Evolutionary conservation across 1,140 invertebrate species (phyloP), one percentile per base, ranked within the genome.

Genomic region (Neomicropteryx cornuta): DNA sequence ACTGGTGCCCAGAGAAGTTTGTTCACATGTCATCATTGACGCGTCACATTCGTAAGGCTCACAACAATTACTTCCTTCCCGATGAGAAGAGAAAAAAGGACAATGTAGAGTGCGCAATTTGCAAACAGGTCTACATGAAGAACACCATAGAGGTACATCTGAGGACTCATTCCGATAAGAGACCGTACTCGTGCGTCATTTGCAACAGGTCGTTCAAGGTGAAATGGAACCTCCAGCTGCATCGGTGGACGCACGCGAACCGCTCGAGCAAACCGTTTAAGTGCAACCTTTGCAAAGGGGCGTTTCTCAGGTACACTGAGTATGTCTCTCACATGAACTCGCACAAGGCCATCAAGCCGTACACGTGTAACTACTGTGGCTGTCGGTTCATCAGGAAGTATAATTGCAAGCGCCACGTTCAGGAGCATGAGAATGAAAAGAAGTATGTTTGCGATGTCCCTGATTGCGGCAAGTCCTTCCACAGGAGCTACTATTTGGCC

Each of bases 311-410:
- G 3, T 77, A 85, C 49, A 71, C 75, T 29, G 85, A 88, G 50
- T 84, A 83, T 52, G 74, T 80, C 4, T 80, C 83, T 11, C 88
- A 92, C 60, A 80, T 88, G 74, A 82, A 86, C 58, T 77, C 84
- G 18, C 85, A 87, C 62, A 78, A 79, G 41, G 79, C 81, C 36
- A 75, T 86, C 23, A 73, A 79, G 38, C 84, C 84, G 2, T 93
- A 87, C 58, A 87, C 85, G 2, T 93, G 88, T 58, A 93, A 94
- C 52, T 83, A 89, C 56, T 96, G 92, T 58, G 91, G 88, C 18
- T 87, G 88, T 31, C 83, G 90, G 52, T 96, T 97, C 58, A 92
- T 90, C 36, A 75, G 88, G 16, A 91, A 92, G 54, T 91, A 89
- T 56, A 94, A 93, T 56, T 86, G 92, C 51, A 74, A 90, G 52